phyloP scores from a whole-genome alignment of 2,113 vertebrate species.

The Callipepla squamata region DNA sequence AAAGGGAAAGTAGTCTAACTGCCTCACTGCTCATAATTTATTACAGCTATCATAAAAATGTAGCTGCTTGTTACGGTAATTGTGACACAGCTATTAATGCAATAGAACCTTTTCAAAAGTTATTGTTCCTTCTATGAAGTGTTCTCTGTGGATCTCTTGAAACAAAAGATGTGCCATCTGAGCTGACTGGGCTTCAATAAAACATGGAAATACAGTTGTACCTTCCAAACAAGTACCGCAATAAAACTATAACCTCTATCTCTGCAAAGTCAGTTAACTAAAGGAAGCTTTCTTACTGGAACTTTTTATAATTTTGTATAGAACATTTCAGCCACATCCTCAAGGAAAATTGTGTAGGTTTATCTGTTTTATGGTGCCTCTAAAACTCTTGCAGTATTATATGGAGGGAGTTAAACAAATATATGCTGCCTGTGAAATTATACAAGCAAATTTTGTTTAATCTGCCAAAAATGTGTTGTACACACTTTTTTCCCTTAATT shows the following conservation, averaged over 20 bases:
- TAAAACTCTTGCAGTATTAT: neutral
- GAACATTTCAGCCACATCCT: neutral
- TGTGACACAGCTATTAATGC: slow-evolving; percentile 40
- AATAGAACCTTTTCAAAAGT: slow-evolving; percentile 29
- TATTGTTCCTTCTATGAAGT: slow-evolving; percentile 29
- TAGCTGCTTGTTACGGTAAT: slow-evolving; percentile 50
- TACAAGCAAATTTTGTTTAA: neutral
- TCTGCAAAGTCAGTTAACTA: slow-evolving; percentile 7
- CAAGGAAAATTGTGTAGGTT: neutral
- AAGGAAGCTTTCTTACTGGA: neutral
- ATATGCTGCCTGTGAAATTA: neutral
- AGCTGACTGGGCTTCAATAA: slow-evolving; percentile 19
- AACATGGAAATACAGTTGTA: slow-evolving; percentile 16
- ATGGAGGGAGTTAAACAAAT: neutral
- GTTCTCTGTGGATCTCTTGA: slow-evolving; percentile 48
- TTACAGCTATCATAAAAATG: slow-evolving; percentile 1
- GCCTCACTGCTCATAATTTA: slow-evolving; percentile 12
- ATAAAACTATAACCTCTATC: neutral
- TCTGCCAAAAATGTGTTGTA: neutral
- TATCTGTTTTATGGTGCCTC: neutral
- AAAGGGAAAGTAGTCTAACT: neutral
- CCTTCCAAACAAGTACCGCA: neutral
- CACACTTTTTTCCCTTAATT: neutral
- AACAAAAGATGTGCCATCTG: slow-evolving; percentile 28
- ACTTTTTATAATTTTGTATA: neutral